phyloP scores from a whole-genome alignment of 2,797 vertebrate species.

The Pseudochromis fuscus region DNA sequence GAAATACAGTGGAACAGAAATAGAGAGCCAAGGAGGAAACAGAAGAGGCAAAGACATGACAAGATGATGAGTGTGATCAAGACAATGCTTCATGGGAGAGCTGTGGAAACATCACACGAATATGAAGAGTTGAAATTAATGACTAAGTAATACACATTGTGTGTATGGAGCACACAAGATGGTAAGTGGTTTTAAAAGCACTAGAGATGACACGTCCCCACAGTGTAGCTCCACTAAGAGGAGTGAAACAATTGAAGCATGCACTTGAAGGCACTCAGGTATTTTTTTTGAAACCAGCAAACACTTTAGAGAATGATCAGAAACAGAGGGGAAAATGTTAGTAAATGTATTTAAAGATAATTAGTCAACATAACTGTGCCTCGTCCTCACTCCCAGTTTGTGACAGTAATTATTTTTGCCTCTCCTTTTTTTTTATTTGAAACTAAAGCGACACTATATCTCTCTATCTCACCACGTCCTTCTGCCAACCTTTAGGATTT shows the following conservation, averaged over 20 bases:
- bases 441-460: not conserved
- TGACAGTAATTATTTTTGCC: not conserved
- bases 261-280: slow-evolving; percentile 45
- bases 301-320: slow-evolving; percentile 31
- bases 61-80: slow-evolving; percentile 26
- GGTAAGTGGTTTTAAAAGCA: slow-evolving; percentile 64
- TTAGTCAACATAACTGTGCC: slow-evolving; percentile 12
- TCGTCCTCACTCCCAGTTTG: not conserved
- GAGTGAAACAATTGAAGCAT: slow-evolving; percentile 49
- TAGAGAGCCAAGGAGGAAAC: slow-evolving; percentile 17
- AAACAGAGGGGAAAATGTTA: not conserved
- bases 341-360: slow-evolving; percentile 23
- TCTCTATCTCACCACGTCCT: not conserved
- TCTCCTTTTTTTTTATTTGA: not conserved
- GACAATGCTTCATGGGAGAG: slow-evolving; percentile 36
- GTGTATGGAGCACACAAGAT: slow-evolving; percentile 28
- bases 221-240: slow-evolving; percentile 44
- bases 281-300: slow-evolving; percentile 26
- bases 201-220: slow-evolving; percentile 36
- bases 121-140: slow-evolving; percentile 41
- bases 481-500: slow-evolving; percentile 13
- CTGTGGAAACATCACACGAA: slow-evolving; percentile 32
- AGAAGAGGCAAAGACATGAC: slow-evolving; percentile 23
- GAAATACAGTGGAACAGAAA: slow-evolving; percentile 19
- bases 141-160: slow-evolving; percentile 37